These are phyloP conservation scores for Polyergus mexicanus DNA, from an alignment of 1,140 invertebrate genomes.

Conservation along the genomic window DNA sequence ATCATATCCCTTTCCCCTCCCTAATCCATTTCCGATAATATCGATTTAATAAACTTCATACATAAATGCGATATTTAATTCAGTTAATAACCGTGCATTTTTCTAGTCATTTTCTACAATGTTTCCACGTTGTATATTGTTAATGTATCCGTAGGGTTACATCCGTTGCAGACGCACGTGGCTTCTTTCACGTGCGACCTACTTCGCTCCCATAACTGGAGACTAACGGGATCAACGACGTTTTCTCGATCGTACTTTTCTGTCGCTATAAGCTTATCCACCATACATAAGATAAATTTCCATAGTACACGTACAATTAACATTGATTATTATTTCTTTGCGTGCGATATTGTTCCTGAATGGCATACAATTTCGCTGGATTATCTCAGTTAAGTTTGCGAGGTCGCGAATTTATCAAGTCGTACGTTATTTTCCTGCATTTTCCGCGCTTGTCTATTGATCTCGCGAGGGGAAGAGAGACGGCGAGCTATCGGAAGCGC, in stretches of 20 bases:
- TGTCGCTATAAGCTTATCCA: slow-evolving; percentile 6
- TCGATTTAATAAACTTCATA: slow-evolving; percentile 60
- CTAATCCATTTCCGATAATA: slow-evolving; percentile 12
- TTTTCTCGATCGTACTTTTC: slow-evolving; percentile 61
- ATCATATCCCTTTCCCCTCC: too few species aligned
- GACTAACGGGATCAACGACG: slow-evolving; percentile 40
- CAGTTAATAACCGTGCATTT: slow-evolving; percentile 54
- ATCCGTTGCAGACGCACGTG: slow-evolving; percentile 26
- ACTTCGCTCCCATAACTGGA: slow-evolving; percentile 34
- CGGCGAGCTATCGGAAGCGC: slow-evolving; percentile 53
- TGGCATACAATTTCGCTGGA: slow-evolving; percentile 68
- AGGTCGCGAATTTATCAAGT: slow-evolving; percentile 26
- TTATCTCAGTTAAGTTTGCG: slow-evolving; percentile 59
- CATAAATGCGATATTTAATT: slow-evolving; percentile 58
- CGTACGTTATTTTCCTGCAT: slow-evolving; percentile 44
- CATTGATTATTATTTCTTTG: not conserved
- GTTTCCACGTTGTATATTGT: slow-evolving; percentile 39
- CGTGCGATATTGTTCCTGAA: not conserved
- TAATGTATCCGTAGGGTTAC: slow-evolving; percentile 74
- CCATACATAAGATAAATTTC: not conserved
- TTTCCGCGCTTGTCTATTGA: not conserved
- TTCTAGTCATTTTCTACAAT: slow-evolving; percentile 46
- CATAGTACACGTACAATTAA: not conserved
- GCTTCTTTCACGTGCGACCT: slow-evolving; percentile 40
- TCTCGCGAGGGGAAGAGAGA: not conserved